These are phyloP conservation scores for Amniataba percoides DNA, from an alignment of 2,797 vertebrate species.

Conservation along the genomic window DNA sequence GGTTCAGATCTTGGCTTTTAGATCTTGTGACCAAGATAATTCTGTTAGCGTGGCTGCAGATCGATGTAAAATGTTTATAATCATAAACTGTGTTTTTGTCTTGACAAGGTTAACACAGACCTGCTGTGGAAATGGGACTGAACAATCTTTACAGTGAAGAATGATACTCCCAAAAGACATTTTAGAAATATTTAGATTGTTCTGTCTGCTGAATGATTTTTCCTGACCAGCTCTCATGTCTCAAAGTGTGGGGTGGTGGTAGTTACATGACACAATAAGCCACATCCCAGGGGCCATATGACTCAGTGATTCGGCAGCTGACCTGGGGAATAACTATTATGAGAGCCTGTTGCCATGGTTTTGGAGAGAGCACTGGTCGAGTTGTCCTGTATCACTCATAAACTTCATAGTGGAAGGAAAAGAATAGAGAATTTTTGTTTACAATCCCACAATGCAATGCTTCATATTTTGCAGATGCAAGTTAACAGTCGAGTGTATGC, in stretches of 20 bases:
- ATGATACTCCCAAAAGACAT: constrained; percentile 17
- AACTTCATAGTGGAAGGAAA: not conserved
- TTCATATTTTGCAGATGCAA: not conserved
- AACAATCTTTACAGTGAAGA: not conserved
- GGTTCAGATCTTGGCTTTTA: not conserved
- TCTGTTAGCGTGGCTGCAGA: not conserved
- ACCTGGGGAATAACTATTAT: constrained; percentile 48
- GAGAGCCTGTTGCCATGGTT: constrained; percentile 66
- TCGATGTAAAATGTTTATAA: not conserved
- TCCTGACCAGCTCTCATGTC: constrained; percentile 21
- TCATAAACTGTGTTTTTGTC: not conserved
- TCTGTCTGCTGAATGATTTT: constrained; percentile 4
- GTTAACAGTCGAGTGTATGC: not conserved
- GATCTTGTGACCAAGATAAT: not conserved
- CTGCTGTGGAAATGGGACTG: not conserved
- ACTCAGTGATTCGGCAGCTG: constrained; percentile 49
- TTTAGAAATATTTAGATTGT: constrained; percentile 9
- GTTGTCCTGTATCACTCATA: constrained; percentile 18
- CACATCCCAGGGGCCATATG: constrained; percentile 15
- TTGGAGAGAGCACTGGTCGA: constrained; percentile 22
- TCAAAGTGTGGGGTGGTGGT: not conserved
- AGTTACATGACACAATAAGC: constrained; percentile 42
- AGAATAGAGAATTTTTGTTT: too few relatives aligned
- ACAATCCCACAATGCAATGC: not conserved
- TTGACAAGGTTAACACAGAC: not conserved